phyloP scores from a whole-genome alignment of 2,888 invertebrate species.

The Tuta absoluta region DNA sequence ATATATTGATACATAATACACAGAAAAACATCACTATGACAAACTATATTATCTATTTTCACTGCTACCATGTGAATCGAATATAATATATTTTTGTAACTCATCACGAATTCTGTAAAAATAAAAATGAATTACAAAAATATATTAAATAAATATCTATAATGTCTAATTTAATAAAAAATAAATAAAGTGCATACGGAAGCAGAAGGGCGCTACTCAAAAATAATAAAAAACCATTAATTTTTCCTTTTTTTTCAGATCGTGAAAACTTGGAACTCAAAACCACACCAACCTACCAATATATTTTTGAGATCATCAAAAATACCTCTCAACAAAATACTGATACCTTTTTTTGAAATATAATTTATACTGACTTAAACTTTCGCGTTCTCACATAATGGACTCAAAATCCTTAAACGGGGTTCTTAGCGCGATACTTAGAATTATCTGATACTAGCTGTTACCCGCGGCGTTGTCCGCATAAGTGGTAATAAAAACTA shows the following conservation, averaged over 20 bases:
- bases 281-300: slow-evolving; percentile 55
- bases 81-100: slow-evolving; percentile 3
- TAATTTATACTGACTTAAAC: background rate
- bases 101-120: background rate
- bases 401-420: no score
- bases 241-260: slow-evolving; percentile 55
- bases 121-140: slow-evolving; percentile 12
- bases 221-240: slow-evolving; percentile 35
- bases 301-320: slow-evolving; percentile 49
- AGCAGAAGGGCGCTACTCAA: slow-evolving; percentile 36
- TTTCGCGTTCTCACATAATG: no score
- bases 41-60: slow-evolving; percentile 37
- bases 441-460: no score
- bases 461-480: no score
- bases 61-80: slow-evolving; percentile 34
- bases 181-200: slow-evolving; percentile 35
- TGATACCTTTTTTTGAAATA: slow-evolving; percentile 33
- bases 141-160: background rate
- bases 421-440: no score
- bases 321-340: slow-evolving; percentile 31
- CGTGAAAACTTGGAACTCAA: slow-evolving; percentile 47
- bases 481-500: no score
- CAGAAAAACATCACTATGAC: slow-evolving; percentile 49
- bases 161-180: slow-evolving; percentile 23
- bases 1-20: slow-evolving; percentile 51